phyloP scores from a whole-genome alignment of 2,113 vertebrate species.

The Thymallus thymallus region DNA sequence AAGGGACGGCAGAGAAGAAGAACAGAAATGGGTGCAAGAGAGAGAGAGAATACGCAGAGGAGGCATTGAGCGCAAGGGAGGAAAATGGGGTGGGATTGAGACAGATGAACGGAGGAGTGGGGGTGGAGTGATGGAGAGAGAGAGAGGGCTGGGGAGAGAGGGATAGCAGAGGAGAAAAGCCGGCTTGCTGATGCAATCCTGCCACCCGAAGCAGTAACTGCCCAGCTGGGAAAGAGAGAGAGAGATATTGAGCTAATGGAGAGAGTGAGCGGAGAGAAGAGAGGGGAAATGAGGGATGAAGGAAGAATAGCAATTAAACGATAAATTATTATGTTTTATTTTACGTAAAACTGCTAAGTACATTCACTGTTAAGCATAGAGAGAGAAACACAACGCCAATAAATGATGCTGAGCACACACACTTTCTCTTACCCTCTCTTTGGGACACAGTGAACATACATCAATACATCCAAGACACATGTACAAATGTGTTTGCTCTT shows the following conservation, averaged over 20 bases:
- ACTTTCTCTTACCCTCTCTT: background rate
- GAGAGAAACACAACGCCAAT: background rate
- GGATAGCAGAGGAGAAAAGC: conserved; percentile 9
- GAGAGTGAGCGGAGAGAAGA: background rate
- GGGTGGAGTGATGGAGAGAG: background rate
- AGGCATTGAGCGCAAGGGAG: background rate
- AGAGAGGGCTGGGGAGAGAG: background rate
- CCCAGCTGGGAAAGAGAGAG: conserved; percentile 25
- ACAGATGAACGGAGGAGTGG: background rate
- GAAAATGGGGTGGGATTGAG: background rate
- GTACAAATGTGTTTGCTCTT: conserved; percentile 8
- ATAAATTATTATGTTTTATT: background rate
- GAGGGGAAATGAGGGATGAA: background rate
- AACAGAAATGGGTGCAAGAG: background rate
- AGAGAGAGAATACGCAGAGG: background rate
- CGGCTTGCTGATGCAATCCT: conserved; percentile 51
- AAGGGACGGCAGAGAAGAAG: background rate
- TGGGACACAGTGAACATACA: background rate
- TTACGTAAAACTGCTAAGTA: background rate
- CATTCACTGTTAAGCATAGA: background rate
- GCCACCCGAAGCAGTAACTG: conserved; percentile 34
- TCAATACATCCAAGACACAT: background rate
- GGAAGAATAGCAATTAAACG: background rate
- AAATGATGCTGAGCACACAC: background rate
- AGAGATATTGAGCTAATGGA: background rate